phyloP scores from a whole-genome alignment of 1,140 invertebrate species.

The Mercenaria mercenaria region DNA sequence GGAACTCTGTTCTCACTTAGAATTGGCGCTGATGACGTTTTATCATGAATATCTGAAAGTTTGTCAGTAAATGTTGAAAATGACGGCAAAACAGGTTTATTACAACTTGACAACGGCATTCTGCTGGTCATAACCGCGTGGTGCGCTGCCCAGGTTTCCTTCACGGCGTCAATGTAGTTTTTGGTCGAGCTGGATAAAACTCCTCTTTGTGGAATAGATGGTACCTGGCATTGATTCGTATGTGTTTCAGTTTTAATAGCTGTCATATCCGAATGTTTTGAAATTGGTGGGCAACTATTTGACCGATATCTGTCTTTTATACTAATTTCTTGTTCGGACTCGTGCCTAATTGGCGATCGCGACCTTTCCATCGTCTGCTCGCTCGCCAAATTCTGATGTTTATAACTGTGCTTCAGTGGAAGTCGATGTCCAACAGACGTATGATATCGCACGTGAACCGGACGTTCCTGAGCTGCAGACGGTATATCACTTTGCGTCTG shows the following conservation, averaged over 20 bases:
- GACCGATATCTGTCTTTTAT: constrained; percentile 32
- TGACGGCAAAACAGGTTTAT: constrained; percentile 38
- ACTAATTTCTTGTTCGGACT: not conserved
- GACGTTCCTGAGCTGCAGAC: not conserved
- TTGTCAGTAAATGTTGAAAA: constrained; percentile 54
- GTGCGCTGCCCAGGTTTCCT: constrained; percentile 62
- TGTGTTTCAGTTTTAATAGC: not conserved
- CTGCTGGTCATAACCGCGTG: constrained; percentile 51
- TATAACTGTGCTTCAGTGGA: constrained; percentile 62
- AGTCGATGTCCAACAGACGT: constrained; percentile 50
- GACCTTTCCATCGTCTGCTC: constrained; percentile 6
- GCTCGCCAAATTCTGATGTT: not conserved
- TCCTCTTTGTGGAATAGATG: not conserved
- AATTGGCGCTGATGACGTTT: not conserved
- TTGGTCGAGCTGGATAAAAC: not conserved
- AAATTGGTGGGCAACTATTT: constrained; percentile 55
- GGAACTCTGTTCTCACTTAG: not conserved
- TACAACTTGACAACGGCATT: not conserved
- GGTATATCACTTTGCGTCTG: not conserved
- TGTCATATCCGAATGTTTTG: not conserved
- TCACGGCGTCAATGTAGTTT: constrained; percentile 46
- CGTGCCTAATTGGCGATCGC: not conserved
- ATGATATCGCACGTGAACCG: constrained; percentile 14
- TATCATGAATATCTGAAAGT: not conserved
- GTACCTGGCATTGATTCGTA: not conserved